These are phyloP conservation scores for Portunus trituberculatus DNA, from an alignment of 1,140 invertebrate species.

Conservation along the genomic window DNA sequence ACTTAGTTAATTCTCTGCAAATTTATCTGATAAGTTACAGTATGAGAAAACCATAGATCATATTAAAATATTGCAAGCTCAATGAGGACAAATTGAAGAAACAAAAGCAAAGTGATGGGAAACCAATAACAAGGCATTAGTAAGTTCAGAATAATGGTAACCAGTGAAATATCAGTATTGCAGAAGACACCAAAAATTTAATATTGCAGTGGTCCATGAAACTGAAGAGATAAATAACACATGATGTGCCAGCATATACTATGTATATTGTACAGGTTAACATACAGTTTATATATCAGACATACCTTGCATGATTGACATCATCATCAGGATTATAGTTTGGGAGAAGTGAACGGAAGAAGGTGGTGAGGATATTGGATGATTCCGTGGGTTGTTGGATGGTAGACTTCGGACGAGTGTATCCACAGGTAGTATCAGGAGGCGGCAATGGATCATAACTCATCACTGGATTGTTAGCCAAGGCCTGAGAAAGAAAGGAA, in stretches of 20 bases:
- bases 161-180: too few relatives aligned
- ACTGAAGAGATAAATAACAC: too few relatives aligned
- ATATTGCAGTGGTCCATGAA: too few relatives aligned
- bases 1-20: too few relatives aligned
- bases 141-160: neutral
- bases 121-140: too few relatives aligned
- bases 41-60: too few relatives aligned
- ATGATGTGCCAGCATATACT: too few relatives aligned
- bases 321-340: slow-evolving; percentile 83
- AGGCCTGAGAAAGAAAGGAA: slow-evolving; percentile 80
- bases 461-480: slow-evolving; percentile 85
- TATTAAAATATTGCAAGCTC: too few relatives aligned
- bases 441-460: slow-evolving; percentile 92
- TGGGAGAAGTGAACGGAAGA: slow-evolving; percentile 86
- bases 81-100: too few relatives aligned
- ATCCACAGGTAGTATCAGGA: slow-evolving; percentile 87
- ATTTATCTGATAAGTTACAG: too few relatives aligned
- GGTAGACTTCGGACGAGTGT: slow-evolving; percentile 83
- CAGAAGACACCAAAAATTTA: too few relatives aligned
- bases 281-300: neutral
- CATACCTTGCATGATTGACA: slow-evolving; percentile 53
- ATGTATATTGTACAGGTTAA: slow-evolving; percentile 43
- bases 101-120: too few relatives aligned
- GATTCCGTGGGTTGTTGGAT: slow-evolving; percentile 79
- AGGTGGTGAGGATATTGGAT: slow-evolving; percentile 79